These are phyloP conservation scores for Lanistes nyassanus DNA, from an alignment of 1,140 invertebrate species.

Conservation along the genomic window DNA sequence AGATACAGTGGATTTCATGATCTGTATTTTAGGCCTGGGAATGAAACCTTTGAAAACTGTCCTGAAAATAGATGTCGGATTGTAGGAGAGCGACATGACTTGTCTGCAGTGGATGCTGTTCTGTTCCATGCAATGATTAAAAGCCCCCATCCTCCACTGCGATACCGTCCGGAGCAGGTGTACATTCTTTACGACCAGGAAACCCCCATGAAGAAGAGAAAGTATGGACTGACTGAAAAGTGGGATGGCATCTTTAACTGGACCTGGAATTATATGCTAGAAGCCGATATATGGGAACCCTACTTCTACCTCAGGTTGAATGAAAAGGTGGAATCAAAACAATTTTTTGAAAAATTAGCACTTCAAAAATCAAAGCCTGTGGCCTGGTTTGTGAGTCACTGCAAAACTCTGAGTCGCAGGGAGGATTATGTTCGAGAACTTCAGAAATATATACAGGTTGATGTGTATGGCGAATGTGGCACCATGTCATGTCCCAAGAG, in stretches of 20 bases:
- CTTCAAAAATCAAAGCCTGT: slow-evolving; percentile 62
- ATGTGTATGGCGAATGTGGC: slow-evolving; percentile 76
- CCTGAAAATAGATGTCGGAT: no score
- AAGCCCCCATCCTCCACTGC: neutral
- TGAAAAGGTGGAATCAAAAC: slow-evolving; percentile 14
- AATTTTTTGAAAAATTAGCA: slow-evolving; percentile 26
- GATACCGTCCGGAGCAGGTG: neutral
- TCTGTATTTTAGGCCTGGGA: no score
- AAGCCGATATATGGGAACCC: slow-evolving; percentile 94
- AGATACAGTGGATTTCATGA: no score
- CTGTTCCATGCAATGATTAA: neutral
- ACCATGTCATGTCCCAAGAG: slow-evolving; percentile 63
- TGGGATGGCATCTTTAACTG: slow-evolving; percentile 77
- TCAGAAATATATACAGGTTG: slow-evolving; percentile 73
- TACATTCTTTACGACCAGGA: slow-evolving; percentile 12
- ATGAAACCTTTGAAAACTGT: no score
- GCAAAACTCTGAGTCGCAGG: slow-evolving; percentile 69
- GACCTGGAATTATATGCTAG: slow-evolving; percentile 87
- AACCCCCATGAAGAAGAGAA: neutral
- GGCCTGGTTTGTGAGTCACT: slow-evolving; percentile 72
- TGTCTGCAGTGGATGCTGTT: slow-evolving; percentile 14
- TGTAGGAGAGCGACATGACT: no score
- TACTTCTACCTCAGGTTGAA: slow-evolving; percentile 78
- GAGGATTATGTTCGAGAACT: slow-evolving; percentile 71
- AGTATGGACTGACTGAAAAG: neutral